These are phyloP conservation scores for Dascyllus trimaculatus DNA, from an alignment of 2,113 vertebrate species.

Conservation along the genomic window DNA sequence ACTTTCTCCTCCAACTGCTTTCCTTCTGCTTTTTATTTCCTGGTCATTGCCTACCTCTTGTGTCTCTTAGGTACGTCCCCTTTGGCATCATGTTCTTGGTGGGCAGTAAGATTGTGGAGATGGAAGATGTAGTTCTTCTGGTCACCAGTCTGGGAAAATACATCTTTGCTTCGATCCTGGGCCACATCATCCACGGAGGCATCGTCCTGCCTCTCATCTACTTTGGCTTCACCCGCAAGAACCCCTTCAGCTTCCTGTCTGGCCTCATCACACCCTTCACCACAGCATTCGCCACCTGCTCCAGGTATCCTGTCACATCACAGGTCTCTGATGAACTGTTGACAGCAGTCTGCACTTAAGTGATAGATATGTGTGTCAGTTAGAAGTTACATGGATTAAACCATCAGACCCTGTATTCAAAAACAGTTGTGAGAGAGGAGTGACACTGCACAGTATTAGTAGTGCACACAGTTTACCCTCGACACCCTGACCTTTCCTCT, in stretches of 20 bases:
- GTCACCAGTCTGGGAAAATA: constrained; percentile 98
- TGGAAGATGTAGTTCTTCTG: constrained; percentile 92
- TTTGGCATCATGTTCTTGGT: constrained; percentile 98
- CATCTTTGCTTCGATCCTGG: constrained; percentile 95
- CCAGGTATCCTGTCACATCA: constrained; percentile 86
- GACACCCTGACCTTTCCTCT: not conserved
- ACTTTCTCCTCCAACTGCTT: not conserved
- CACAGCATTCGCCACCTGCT: constrained; percentile 97
- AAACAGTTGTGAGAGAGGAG: too few species aligned
- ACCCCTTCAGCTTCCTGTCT: constrained; percentile 94
- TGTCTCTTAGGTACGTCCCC: constrained; percentile 92
- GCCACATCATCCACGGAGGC: constrained; percentile 96
- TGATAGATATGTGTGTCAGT: too few species aligned
- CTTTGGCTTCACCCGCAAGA: constrained; percentile 93
- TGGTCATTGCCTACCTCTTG: not conserved
- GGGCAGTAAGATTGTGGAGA: constrained; percentile 98
- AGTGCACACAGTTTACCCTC: too few species aligned
- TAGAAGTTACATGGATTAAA: too few species aligned
- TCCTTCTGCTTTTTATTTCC: not conserved
- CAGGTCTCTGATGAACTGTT: not conserved
- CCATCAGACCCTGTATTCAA: too few species aligned
- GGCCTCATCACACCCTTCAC: constrained; percentile 95
- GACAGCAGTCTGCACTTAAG: too few species aligned
- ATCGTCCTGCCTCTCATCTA: constrained; percentile 95
- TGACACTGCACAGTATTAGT: too few species aligned